Evolutionary conservation across 2,888 invertebrate species (phyloP), one percentile per base, ranked within the genome.

Genomic region (Timema podura): DNA sequence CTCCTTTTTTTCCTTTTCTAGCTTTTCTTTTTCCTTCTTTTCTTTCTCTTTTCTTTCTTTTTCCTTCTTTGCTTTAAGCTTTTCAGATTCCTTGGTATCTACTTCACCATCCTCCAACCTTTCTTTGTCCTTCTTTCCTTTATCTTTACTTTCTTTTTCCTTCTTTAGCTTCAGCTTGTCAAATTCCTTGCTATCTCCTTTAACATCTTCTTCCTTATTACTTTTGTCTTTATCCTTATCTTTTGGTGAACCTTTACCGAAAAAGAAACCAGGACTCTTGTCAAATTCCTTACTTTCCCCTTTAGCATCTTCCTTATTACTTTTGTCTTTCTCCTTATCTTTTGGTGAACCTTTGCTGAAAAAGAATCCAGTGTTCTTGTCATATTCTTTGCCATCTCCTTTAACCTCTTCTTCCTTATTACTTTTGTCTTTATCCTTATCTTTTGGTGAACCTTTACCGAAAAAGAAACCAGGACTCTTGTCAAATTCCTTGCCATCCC

Each of bases 181-280:
- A 44, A 44, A 82, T 77, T 85, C 82, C 79, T 84, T 83, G 6
- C 82, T 82, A 13, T 83, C n/a, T 5, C 15, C 81, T 74, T 84
- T 84, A 68, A n/a, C n/a, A n/a, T n/a, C n/a, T n/a, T n/a, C n/a
- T n/a, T n/a, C n/a, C n/a, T 84, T 82, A 76, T 80, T 81, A 49
- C 51, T 59, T 69, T 83, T 84, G 73, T 84, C 83, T 75, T 79
- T 80, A 68, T n/a, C 79, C 79, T 75, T 69, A 78, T 74, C 78
- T 82, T 78, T 77, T 61, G 61, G 83, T 75, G 75, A 81, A 74
- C 77, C 82, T 78, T 76, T 83, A 46, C 69, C 65, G 67, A 75
- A 75, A 71, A 74, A 72, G 73, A 75, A 75, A 57, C 74, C 73
- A 67, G 75, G 74, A 46, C 73, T 75, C 75, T 75, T 61, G 47